Base-by-base conservation (phyloP, 2,888 invertebrate species). In the Sphaerophoria rueppellii region DNA sequence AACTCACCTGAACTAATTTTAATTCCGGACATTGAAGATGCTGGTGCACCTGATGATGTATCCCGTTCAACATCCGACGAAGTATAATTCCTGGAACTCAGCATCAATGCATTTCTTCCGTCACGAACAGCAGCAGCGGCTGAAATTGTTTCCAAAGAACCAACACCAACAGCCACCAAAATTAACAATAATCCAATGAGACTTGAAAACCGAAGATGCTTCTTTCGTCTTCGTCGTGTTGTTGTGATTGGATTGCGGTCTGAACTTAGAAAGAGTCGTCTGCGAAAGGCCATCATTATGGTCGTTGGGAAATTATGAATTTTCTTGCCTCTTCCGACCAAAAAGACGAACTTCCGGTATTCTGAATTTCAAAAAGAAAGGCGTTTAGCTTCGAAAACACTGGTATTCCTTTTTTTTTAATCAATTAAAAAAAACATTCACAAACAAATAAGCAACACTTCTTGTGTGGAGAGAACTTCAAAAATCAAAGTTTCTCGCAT, bases 1-100 rank as follows among this genome's bases (percentile, higher is more conserved):
- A 54, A 77, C 85, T 73, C 69, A 85, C 85, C 85, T 85, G 85
- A 85, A 85, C 85, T 85, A 65, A 72, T 81, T 85, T 85, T 85
- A 58, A 57, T 60, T 77, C 85, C 85, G 54, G 81, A 50, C 63
- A 50, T 43, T 60, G 65, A 3, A 70, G 80, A 63, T 81, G 76
- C 81, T 76, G 80, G 63, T 85, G 85, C 85, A 85, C 85, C 81
- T 65, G 65, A 65, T 65, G 50, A 37, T 79, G 79, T 63, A 85
- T 73, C 60, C 69, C 85, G 61, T 40, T 54, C 73, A 50, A 58
- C 70, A 63, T 80, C 77, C 85, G 81, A 63, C 16, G 85, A 70
- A 24, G 24, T 24, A 57, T 85, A 60, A 73, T 85, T 85, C 85
- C 76, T 85, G 63, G 85, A 85, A 85, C 60, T 81, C 67, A 85